Base-by-base conservation (phyloP, 2,113 vertebrate genomes). In the Trachemys scripta region DNA sequence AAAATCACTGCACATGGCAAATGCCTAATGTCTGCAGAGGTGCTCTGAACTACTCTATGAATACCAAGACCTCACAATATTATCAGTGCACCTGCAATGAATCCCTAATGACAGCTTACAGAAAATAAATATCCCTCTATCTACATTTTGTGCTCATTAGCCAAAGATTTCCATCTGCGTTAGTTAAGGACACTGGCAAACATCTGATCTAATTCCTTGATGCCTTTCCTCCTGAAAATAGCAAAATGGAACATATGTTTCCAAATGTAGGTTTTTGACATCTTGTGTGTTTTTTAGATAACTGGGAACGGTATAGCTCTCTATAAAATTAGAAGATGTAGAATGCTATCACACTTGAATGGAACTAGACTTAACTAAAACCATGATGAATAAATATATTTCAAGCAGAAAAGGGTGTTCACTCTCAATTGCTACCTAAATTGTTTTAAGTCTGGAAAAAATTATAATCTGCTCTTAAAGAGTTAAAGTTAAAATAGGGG, bases 21-120 rank as follows among this genome's bases (percentile, higher is more conserved):
- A 91, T 90, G 1, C 59, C 83, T 72, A 5, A 35, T 25, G 0
- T 82, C 65, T 45, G 45, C 22, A 47, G 45, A 54, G 81, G 29
- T 14, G 45, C 29, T 54, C n/a, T 0, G 54, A 16, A 86, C 3
- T 12, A 4, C 65, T 84, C 1, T 2, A 12, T 65, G 49, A 65
- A 24, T 5, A 4, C 54, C 59, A 38, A 17, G 31, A 9, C 35
- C 12, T 49, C 42, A 2, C 6, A 10, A 49, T 45, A 59, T 80
- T 80, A 45, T 47, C 9, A 0, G 0, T 0, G 1, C 10, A 49
- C 22, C 84, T 35, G 42, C 19, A 8, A 10, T 4, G 35, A 84
- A 50, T 27, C 25, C 3, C 2, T 45, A 42, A 2, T 0, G 1
- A 24, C 1, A 62, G 14, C 62, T 89, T 31, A 45, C 29, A 29